A percentile compares a stretch with the other conserved stretches of the same genome.
These are phyloP conservation scores for Oncorhynchus gorbuscha DNA, from an alignment of 2,113 vertebrate species.

Conservation along the genomic window DNA sequence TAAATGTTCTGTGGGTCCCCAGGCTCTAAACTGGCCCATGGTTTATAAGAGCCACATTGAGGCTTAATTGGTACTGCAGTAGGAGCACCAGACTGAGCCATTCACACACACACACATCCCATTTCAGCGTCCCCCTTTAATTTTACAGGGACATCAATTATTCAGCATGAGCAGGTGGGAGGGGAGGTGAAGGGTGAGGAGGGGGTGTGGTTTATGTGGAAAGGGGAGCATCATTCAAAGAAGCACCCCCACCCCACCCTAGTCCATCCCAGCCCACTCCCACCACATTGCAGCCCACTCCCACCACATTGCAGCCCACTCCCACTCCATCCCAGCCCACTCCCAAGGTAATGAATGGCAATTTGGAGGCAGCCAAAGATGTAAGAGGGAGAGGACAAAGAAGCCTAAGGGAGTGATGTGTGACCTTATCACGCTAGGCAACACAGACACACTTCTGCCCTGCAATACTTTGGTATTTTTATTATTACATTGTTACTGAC, in stretches of 20 bases:
- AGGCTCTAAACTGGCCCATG: background rate
- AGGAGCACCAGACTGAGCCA: background rate
- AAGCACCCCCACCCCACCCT: background rate
- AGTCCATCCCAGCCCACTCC: slow-evolving; percentile 2
- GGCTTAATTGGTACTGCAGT: background rate
- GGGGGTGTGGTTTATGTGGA: slow-evolving; percentile 21
- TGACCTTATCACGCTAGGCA: slow-evolving; percentile 14
- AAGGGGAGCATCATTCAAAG: slow-evolving; percentile 25
- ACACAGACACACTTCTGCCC: background rate
- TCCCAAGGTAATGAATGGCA: slow-evolving; percentile 53
- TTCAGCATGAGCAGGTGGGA: slow-evolving; percentile 67
- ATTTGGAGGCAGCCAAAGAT: slow-evolving; percentile 39
- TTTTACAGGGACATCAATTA: slow-evolving; percentile 69
- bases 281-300: background rate
- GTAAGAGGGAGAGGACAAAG: slow-evolving; percentile 51
- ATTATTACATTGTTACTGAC: too few species aligned
- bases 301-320: slow-evolving; percentile 8
- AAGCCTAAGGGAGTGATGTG: slow-evolving; percentile 22
- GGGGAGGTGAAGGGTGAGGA: slow-evolving; percentile 10
- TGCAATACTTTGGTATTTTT: too few species aligned
- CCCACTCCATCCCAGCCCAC: background rate
- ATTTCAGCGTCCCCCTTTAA: slow-evolving; percentile 46
- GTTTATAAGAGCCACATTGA: background rate
- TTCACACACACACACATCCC: background rate
- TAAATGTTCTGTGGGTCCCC: background rate